These are phyloP conservation scores for Ormyrus thymus DNA, from an alignment of 2,888 invertebrate genomes.

Conservation along the genomic window DNA sequence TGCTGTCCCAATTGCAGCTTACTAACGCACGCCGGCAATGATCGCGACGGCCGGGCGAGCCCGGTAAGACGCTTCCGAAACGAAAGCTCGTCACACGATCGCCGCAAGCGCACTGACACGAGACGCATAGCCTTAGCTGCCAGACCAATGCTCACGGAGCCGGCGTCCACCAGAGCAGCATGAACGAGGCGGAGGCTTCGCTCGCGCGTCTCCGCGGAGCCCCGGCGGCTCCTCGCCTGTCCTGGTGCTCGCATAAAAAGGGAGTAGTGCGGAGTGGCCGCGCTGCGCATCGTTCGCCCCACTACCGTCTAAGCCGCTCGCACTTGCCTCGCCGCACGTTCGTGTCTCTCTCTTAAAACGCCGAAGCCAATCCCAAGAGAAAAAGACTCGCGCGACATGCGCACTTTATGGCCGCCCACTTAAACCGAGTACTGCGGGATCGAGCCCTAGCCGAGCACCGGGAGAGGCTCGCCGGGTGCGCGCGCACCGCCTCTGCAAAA, in stretches of 20 bases:
- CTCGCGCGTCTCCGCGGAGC: background rate
- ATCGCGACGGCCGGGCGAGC: no score
- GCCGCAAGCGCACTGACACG: constrained; percentile 44
- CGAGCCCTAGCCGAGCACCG: background rate
- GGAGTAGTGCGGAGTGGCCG: constrained; percentile 75
- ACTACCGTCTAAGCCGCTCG: constrained; percentile 59
- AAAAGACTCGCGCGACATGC: background rate
- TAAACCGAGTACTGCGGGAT: background rate
- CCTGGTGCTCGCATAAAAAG: constrained; percentile 71
- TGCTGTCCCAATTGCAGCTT: no score
- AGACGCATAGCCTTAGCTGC: constrained; percentile 58
- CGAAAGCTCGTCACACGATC: background rate
- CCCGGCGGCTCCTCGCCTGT: constrained; percentile 62
- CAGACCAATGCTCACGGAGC: constrained; percentile 68
- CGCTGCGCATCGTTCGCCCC: constrained; percentile 74
- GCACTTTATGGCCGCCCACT: background rate
- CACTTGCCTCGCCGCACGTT: background rate
- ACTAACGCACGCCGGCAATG: no score
- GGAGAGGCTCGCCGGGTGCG: constrained; percentile 33
- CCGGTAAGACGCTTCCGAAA: no score
- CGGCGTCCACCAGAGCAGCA: constrained; percentile 63
- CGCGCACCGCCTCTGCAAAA: constrained; percentile 57
- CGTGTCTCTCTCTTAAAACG: constrained; percentile 3
- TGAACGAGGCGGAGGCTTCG: constrained; percentile 48
- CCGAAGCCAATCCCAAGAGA: background rate